These are phyloP conservation scores for Trogon surrucura DNA, from an alignment of 2,113 vertebrate genomes.

Conservation along the genomic window DNA sequence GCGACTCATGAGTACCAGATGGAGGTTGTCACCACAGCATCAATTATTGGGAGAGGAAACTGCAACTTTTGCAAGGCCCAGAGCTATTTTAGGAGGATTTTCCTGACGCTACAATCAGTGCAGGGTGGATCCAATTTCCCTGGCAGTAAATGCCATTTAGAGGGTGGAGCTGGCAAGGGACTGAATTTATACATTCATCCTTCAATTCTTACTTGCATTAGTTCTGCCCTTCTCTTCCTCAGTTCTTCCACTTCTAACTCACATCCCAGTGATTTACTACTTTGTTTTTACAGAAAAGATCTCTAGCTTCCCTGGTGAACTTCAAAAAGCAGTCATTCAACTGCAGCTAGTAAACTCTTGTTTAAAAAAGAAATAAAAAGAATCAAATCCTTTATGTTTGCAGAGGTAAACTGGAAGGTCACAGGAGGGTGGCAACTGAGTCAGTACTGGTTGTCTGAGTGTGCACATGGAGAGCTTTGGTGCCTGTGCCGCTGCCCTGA, in stretches of 20 bases:
- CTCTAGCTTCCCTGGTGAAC: neutral
- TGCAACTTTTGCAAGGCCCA: neutral
- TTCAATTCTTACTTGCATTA: neutral
- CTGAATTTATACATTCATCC: neutral
- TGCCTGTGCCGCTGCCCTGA: neutral
- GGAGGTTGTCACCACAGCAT: neutral
- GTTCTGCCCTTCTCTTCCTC: constrained; percentile 1
- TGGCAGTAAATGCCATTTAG: neutral
- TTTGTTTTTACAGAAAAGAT: neutral
- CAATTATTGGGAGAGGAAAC: constrained; percentile 17
- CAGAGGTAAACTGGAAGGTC: neutral
- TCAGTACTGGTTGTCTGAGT: neutral
- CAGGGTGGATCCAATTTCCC: neutral
- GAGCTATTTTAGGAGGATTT: constrained; percentile 27
- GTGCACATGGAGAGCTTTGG: neutral
- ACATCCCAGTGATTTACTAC: neutral
- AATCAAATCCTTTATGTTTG: neutral
- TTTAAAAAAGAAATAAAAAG: neutral
- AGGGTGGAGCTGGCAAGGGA: neutral
- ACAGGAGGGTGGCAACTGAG: neutral
- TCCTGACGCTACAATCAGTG: neutral
- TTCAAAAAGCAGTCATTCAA: neutral
- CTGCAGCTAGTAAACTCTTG: neutral
- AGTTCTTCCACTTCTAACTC: neutral
- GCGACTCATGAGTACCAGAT: neutral